Conservation (phyloP, 2,797 vertebrate genomes). For the Taeniopygia guttata region DNA sequence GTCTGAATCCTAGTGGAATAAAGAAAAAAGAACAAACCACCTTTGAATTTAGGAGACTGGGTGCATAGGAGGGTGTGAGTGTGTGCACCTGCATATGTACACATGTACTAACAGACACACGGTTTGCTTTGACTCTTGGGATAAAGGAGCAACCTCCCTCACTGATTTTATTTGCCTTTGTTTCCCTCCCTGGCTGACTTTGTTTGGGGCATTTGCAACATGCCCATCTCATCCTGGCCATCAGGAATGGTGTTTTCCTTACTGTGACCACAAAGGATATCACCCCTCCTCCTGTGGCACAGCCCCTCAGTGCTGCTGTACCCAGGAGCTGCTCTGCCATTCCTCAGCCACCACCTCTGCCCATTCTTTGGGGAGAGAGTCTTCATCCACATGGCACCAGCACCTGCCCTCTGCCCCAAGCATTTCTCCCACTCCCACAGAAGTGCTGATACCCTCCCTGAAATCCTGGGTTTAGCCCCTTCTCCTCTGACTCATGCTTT, state of each 20-base stretch:
- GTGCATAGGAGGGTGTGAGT: fast-evolving
- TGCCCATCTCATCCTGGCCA: not conserved
- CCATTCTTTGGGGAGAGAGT: not conserved
- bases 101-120: fast-evolving
- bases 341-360: not conserved
- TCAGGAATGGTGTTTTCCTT: not conserved
- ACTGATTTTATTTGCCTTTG: not conserved
- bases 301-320: not conserved
- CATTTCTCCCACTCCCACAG: not conserved
- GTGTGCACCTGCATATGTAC: not conserved
- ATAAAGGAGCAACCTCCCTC: not conserved
- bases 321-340: not conserved
- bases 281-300: fast-evolving
- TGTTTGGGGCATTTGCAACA: not conserved
- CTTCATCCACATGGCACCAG: not conserved
- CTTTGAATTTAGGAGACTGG: not conserved
- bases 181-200: not conserved
- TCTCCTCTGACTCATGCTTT: not conserved
- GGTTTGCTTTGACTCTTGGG: not conserved
- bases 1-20: conserved; percentile 1
- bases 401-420: not conserved
- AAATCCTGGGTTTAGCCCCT: not conserved
- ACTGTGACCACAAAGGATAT: not conserved
- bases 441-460: fast-evolving
- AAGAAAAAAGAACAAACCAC: not conserved